A percentile compares a stretch with the other conserved stretches of the same genome.
Conservation (phyloP, 2,888 invertebrate species). For the Mythimna impura region DNA sequence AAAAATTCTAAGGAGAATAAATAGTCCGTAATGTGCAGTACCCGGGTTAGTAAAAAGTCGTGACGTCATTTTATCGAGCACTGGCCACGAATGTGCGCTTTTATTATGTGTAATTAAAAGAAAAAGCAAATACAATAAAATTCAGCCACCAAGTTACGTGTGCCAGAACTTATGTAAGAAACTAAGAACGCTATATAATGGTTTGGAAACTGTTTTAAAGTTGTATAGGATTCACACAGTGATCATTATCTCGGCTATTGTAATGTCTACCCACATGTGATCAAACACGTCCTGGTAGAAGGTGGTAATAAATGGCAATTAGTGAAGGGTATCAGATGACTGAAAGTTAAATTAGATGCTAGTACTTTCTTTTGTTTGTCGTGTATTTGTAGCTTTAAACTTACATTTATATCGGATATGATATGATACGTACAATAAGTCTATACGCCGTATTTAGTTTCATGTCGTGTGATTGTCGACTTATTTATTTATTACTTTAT, state of each 20-base stretch:
- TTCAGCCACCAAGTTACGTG: slow-evolving; percentile 62
- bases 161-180: slow-evolving; percentile 57
- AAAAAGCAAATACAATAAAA: slow-evolving; percentile 60
- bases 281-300: slow-evolving; percentile 30
- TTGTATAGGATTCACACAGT: slow-evolving; percentile 69
- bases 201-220: slow-evolving; percentile 66
- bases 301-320: slow-evolving; percentile 34
- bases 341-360: slow-evolving; percentile 5
- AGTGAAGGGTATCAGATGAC: slow-evolving; percentile 24
- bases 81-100: slow-evolving; percentile 50
- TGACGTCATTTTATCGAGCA: slow-evolving; percentile 56
- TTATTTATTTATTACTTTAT: too few relatives aligned
- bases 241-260: slow-evolving; percentile 62
- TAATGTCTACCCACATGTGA: slow-evolving; percentile 57
- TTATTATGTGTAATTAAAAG: slow-evolving; percentile 64
- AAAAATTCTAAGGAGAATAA: slow-evolving; percentile 48
- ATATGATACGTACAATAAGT: neutral
- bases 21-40: slow-evolving; percentile 48
- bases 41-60: slow-evolving; percentile 46
- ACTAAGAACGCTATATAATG: slow-evolving; percentile 25
- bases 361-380: slow-evolving; percentile 29
- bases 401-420: neutral
- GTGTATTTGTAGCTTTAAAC: neutral
- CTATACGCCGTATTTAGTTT: neutral
- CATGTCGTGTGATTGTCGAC: neutral